Evolutionary conservation across 2,888 invertebrate species (phyloP), one percentile per base, ranked within the genome.

Genomic region (Epistrophella euchroma): DNA sequence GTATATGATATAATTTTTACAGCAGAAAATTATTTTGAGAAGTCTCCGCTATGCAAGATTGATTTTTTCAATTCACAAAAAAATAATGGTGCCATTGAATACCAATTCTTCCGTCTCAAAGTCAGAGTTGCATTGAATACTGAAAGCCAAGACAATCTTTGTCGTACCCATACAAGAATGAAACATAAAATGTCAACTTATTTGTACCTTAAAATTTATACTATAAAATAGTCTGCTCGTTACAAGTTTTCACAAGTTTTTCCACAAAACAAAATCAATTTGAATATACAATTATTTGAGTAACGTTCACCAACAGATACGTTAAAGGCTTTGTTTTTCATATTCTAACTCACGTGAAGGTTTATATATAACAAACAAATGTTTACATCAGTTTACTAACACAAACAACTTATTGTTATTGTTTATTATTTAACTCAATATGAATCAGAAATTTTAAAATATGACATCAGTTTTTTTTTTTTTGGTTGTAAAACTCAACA

Each of bases 171-270:
- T 25, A 25, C 2, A 25, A 25, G 2, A 25, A 25, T 25, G 2
- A 3, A 25, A 25, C 25, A 25, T 25, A 25, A 25, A 25, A 25
- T 25, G 25, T 25, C n/a, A n/a, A n/a, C n/a, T 4, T 28, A 4
- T 28, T 4, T 28, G 28, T 28, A 28, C 28, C 28, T 28, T 4
- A 28, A 28, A 4, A 28, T 28, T 28, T 28, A 28, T 25, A 28
- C 4, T 2, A 4, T 6, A 22, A 15, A 19, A 22, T 13, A 50
- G 2, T 4, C 35, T 58, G 19, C 13, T 19, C 6, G 58, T 35
- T 58, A 58, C n/a, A n/a, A n/a, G 37, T 58, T 35, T 58, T 58
- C 58, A 58, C 58, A 58, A 58, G 35, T 19, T 58, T n/a, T n/a
- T 58, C 4, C 35, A 11, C 58, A 58, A 58, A 58, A 19, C 35